Evolutionary conservation across 2,113 vertebrate species (phyloP), one percentile per base, ranked within the genome.

Genomic region (Neodon shergylaensis): DNA sequence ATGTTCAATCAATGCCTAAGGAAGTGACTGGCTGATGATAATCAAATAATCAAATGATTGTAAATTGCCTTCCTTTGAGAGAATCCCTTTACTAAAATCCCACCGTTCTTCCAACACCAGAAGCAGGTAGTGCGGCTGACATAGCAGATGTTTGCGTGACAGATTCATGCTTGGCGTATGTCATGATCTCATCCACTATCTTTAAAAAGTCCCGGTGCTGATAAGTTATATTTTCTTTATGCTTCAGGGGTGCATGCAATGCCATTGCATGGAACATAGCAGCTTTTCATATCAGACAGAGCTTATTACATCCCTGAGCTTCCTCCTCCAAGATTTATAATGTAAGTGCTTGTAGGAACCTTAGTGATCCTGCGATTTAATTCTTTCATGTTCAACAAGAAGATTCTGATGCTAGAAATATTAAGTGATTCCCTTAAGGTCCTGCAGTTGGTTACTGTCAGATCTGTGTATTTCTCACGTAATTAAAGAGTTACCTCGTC

Each of bases 301-400:
- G 26, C 83, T 68, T 31, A 36, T 4, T 49, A 33, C 9, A 36
- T 68, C 24, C 63, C 33, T 68, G 28, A 4, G 49, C 14, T 72
- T 61, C 3, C 21, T 49, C 7, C 1, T 14, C 5, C 47, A 4
- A 42, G 61, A 86, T 31, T 91, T 72, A 91, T 72, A 93, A 94
- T 12, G 17, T 79, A 58, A 68, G 7, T 58, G 65, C 54, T 74
- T n/a, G 21, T 86, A 92, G 33, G 31, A 33, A 1, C 90, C 26
- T 88, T 85, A 92, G 68, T 78, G 81, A 94, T 8, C 13, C 8
- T 73, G 21, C 42, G 9, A 73, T 91, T 95, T 81, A 76, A 81
- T 84, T 14, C 70, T 93, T 85, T 85, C 74, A 68, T 90, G 93
- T 93, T 74, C 66, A 13, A 85, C 24, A 77, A 88, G 22, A 94